phyloP scores from a whole-genome alignment of 2,797 vertebrate genomes.

The Arctocebus calabarensis region DNA sequence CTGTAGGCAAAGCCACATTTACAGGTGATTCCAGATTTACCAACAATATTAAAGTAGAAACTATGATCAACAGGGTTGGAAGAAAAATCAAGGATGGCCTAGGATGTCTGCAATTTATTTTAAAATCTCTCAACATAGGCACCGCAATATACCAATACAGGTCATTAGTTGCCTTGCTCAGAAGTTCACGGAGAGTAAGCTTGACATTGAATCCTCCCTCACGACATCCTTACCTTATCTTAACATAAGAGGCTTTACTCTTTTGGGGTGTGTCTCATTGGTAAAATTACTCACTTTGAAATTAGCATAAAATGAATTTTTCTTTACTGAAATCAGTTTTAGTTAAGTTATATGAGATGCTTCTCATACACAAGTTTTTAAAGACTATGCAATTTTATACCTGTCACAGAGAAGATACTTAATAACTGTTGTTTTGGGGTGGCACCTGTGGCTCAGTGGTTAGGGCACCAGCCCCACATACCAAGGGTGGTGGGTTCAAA shows the following conservation, averaged over 20 bases:
- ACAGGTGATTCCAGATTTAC: neutral
- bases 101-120: neutral
- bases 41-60: neutral
- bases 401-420: neutral
- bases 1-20: neutral
- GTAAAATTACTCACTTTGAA: neutral
- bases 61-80: neutral
- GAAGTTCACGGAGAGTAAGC: neutral
- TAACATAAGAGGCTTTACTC: neutral
- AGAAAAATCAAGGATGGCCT: neutral
- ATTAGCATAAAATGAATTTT: neutral
- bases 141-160: neutral
- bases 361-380: neutral
- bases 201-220: neutral
- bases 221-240: neutral
- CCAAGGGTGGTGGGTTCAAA: too few relatives aligned
- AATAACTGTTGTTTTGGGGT: neutral
- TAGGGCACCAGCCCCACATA: too few relatives aligned
- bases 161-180: neutral
- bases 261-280: slow-evolving; percentile 19
- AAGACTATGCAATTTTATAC: neutral
- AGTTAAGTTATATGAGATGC: neutral
- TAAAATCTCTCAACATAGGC: neutral
- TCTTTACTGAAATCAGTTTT: slow-evolving; percentile 42
- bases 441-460: too few relatives aligned